Evolutionary conservation across 2,888 invertebrate species (phyloP), one percentile per base, ranked within the genome.

Genomic region (Anoncus sp.): DNA sequence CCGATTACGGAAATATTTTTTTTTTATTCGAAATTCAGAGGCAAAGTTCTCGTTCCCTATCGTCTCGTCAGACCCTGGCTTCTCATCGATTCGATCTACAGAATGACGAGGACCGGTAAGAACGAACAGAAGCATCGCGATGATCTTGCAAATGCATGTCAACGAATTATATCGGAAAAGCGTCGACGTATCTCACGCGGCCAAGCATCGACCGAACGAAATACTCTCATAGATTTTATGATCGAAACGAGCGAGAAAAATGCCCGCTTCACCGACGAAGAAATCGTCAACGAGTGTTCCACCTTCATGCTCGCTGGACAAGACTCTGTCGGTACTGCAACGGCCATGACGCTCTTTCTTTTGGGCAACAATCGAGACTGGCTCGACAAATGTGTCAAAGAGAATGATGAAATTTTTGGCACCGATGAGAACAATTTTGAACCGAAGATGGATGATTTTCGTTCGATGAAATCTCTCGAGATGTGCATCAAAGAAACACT

Each of bases 231-330:
- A 20, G 93, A 94, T 66, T 92, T 92, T 74, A 92, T 94, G 91
- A 91, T 94, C 16, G 93, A 93, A 74, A 91, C 93, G 53, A 91
- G 92, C 0, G 92, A 93, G 77, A 91, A 87, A 20, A 91, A 93
- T 87, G 88, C 91, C 1, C 88, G 90, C 59, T 31, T 94, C 82
- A 92, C 92, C 0, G 93, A 94, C 77, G 92, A 93, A 16, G 94
- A 94, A 81, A 92, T 94, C 51, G 90, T 94, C 0, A 92, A 94
- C 82, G 94, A 94, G 86, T 92, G 93, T 2, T 93, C 93, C 77
- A 94, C 94, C 0, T 94, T 94, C 82, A 94, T 94, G 94, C 85
- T 94, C 45, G 94, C 94, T 9, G 94, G 94, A 0, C 94, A 94
- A 85, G 94, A 94, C 82, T 94, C 94, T 0, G 94, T 94, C 1